Evolutionary conservation across 2,888 invertebrate species (phyloP), one percentile per base, ranked within the genome.

Genomic region (Clostera curtula): DNA sequence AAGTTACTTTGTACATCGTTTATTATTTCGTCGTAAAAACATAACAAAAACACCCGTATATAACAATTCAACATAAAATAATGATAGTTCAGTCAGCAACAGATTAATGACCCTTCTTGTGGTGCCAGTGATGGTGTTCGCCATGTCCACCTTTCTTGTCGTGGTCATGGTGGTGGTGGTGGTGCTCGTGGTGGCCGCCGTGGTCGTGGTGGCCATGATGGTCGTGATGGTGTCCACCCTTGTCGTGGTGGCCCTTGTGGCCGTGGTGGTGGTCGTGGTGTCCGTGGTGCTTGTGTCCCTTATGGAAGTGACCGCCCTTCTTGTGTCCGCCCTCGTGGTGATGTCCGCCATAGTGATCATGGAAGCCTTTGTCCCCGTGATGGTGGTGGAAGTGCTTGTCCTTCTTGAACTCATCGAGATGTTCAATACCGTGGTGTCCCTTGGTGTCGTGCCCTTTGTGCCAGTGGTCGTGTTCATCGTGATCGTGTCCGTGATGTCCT

Each of bases 301-400:
- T 88, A 71, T 93, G 92, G 75, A 89, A 86, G 67, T 90, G 89
- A 12, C 90, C 90, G 43, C 93, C 93, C 72, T 93, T 91, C 71
- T 92, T 90, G 79, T 90, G 87, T 14, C 87, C 90, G 43, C 90
- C 89, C 52, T 89, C 89, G 56, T 93, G 90, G 59, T 92, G 90
- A 61, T 89, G 89, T 18, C 86, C 90, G 30, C 91, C 92, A 56
- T 93, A 89, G 52, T 91, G 90, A 51, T 89, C 89, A 58, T 93
- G 89, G 53, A 88, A 88, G 1, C 91, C 92, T 39, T 88, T 88
- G 38, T 90, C 90, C 42, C 93, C 91, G 54, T 91, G 89, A 61
- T 93, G 92, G 47, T 93, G 90, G 66, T 89, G 92, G 87, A 91
- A 93, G 66, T 93, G 91, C 56, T 93, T 92, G 54, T 93, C 90